Percentiles rank a stretch among this genome's conserved stretches.
Conservation (phyloP, 2,888 invertebrate genomes). For the Electrophaes corylata region DNA sequence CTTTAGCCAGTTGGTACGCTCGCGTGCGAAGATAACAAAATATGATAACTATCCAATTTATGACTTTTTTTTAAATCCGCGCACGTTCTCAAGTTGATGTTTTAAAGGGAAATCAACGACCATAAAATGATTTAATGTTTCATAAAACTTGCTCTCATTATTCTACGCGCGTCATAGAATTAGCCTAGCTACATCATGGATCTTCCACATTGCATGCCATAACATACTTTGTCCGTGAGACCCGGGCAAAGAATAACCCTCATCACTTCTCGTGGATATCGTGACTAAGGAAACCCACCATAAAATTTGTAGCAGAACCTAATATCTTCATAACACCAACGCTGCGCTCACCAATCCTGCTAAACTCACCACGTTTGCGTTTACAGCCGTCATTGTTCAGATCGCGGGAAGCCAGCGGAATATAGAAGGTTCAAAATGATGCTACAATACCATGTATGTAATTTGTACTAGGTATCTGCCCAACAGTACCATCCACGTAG, state of each 20-base stretch:
- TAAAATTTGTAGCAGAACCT: too few relatives aligned
- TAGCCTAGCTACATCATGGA: not conserved
- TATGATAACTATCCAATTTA: not conserved
- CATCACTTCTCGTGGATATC: too few relatives aligned
- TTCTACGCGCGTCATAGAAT: not conserved
- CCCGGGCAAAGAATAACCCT: too few relatives aligned
- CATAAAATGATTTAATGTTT: not conserved
- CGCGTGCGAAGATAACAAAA: not conserved
- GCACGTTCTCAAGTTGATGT: not conserved
- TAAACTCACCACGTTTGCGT: too few relatives aligned
- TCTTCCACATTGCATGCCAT: not conserved
- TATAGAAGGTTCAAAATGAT: too few relatives aligned
- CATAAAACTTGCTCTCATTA: conserved; percentile 1
- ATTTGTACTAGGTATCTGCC: not conserved
- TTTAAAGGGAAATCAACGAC: not conserved
- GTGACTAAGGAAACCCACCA: too few relatives aligned
- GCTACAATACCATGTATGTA: not conserved
- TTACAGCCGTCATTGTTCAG: too few relatives aligned
- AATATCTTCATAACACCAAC: too few relatives aligned
- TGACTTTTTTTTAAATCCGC: not conserved
- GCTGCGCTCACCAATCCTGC: too few relatives aligned
- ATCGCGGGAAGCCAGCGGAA: too few relatives aligned
- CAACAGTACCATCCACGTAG: not conserved
- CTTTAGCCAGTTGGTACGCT: conserved; percentile 8
- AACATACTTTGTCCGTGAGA: too few relatives aligned